Percentiles rank a stretch among this genome's conserved stretches.
These are phyloP conservation scores for Drosophila lowei DNA, from an alignment of 1,140 invertebrate species.

Conservation along the genomic window DNA sequence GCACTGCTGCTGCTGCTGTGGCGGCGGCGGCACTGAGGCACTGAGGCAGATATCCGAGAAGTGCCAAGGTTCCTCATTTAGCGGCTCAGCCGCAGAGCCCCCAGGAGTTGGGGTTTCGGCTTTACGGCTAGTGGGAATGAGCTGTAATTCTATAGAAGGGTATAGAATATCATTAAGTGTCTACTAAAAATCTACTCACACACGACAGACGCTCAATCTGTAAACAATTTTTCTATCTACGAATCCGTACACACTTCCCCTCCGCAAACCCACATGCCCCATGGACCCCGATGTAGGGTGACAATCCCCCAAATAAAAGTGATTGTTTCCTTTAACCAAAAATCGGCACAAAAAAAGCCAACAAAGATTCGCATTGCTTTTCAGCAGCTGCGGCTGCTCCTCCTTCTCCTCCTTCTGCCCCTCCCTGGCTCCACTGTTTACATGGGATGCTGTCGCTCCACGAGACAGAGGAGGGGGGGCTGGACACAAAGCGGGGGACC, in stretches of 20 bases:
- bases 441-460: conserved; percentile 58
- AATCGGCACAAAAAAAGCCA: conserved; percentile 28
- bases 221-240: no score
- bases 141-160: neutral
- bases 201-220: no score
- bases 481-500: conserved; percentile 28
- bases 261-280: conserved; percentile 1
- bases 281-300: conserved; percentile 29
- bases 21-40: conserved; percentile 14
- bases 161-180: no score
- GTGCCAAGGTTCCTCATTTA: conserved; percentile 71
- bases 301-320: conserved; percentile 78
- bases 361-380: conserved; percentile 50
- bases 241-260: no score
- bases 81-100: conserved; percentile 12
- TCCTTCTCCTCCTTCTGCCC: conserved; percentile 1
- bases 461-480: neutral
- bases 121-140: neutral
- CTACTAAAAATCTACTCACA: no score
- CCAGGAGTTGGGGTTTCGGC: conserved; percentile 24
- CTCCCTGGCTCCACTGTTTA: conserved; percentile 49
- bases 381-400: conserved; percentile 64
- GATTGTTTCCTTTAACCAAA: conserved; percentile 63
- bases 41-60: conserved; percentile 34
- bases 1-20: no score